These are phyloP conservation scores for Capricornis sumatraensis DNA, from an alignment of 2,113 vertebrate genomes.

Conservation along the genomic window DNA sequence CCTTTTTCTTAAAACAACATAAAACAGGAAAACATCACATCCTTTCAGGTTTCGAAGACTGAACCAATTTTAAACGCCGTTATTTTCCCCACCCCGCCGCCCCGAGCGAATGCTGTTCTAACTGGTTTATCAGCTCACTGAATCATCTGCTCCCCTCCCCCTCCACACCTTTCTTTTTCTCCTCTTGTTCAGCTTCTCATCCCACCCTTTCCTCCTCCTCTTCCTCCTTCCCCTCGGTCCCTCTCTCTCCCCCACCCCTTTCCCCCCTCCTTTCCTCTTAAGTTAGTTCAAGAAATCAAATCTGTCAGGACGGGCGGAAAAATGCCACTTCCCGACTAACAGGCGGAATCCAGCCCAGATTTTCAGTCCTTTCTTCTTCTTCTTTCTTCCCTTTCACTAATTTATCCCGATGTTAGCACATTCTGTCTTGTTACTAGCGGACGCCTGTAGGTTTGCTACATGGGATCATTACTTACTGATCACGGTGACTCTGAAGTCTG, in stretches of 20 bases:
- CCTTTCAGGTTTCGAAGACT: constrained; percentile 63
- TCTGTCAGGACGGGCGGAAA: constrained; percentile 85
- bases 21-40: constrained; percentile 68
- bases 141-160: constrained; percentile 15
- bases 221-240: not conserved
- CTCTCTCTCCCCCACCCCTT: not conserved
- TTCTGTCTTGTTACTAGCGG: constrained; percentile 88
- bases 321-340: constrained; percentile 89
- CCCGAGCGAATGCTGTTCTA: constrained; percentile 72
- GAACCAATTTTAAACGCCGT: constrained; percentile 59
- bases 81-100: constrained; percentile 16
- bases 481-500: constrained; percentile 82
- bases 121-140: constrained; percentile 72
- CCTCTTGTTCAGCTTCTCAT: not conserved
- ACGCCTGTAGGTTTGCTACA: constrained; percentile 87
- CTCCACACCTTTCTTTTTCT: constrained; percentile 10
- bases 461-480: constrained; percentile 88
- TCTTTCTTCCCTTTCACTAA: constrained; percentile 86
- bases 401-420: constrained; percentile 90
- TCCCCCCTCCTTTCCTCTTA: constrained; percentile 67
- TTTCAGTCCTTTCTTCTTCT: constrained; percentile 86
- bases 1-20: constrained; percentile 71
- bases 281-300: constrained; percentile 88
- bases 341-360: constrained; percentile 90
- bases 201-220: constrained; percentile 25